phyloP scores from a whole-genome alignment of 2,797 vertebrate species.

The Eulemur albifrons region DNA sequence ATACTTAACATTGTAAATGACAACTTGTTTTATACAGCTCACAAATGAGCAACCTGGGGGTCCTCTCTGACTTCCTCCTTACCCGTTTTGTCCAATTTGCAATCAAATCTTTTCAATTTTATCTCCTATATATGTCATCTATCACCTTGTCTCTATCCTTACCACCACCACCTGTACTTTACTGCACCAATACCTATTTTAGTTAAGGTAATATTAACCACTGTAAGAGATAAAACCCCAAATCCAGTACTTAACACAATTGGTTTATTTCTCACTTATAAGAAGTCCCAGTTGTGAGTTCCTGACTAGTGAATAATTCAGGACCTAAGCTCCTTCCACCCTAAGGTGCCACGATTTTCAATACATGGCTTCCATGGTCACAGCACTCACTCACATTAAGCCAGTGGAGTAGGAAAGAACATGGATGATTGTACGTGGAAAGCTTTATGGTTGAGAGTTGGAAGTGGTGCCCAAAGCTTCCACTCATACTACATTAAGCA shows the following conservation, averaged over 20 bases:
- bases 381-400: not conserved
- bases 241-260: not conserved
- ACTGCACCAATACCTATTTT: not conserved
- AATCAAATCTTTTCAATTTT: not conserved
- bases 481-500: not conserved
- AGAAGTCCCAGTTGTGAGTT: not conserved
- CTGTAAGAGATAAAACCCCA: not conserved
- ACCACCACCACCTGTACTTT: not conserved
- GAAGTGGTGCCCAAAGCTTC: not conserved
- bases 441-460: not conserved
- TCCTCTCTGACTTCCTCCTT: not conserved
- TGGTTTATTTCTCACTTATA: not conserved
- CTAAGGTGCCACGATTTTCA: not conserved
- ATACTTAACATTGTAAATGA: not conserved
- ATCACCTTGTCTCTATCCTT: not conserved
- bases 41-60: not conserved
- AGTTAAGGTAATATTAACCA: not conserved
- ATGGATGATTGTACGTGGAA: not conserved
- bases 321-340: not conserved
- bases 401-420: not conserved
- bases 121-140: not conserved
- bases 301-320: not conserved
- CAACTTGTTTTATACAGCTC: not conserved
- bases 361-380: not conserved
- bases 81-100: not conserved